Percentiles rank a stretch among this genome's conserved stretches.
phyloP scores from a whole-genome alignment of 1,140 invertebrate genomes.

The Anastatus disparis region DNA sequence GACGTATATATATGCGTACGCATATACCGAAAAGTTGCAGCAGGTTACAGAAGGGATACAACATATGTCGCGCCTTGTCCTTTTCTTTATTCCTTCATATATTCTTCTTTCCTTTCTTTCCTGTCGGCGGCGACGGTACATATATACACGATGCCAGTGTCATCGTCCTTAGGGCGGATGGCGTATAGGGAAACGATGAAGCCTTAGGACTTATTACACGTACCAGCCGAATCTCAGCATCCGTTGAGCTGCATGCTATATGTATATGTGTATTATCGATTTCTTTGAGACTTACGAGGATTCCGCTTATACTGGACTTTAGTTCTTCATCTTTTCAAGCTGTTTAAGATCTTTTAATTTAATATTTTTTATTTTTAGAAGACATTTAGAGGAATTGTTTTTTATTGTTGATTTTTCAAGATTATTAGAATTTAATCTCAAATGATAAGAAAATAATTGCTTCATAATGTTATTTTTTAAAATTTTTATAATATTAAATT shows the following conservation, averaged over 20 bases:
- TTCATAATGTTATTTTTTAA: no score
- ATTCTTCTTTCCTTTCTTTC: background rate
- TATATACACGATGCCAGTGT: background rate
- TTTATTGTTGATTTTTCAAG: no score
- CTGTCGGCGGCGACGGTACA: background rate
- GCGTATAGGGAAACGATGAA: background rate
- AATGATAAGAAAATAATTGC: no score
- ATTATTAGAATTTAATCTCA: no score
- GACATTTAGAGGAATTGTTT: no score
- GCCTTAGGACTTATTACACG: background rate
- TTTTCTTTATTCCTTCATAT: slow-evolving; percentile 1
- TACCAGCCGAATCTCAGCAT: slow-evolving; percentile 31
- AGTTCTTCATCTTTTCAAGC: no score
- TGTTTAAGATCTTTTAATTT: no score
- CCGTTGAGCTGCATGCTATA: background rate
- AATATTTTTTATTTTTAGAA: no score
- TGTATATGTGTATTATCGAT: slow-evolving; percentile 1
- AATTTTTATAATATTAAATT: no score
- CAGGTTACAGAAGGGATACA: slow-evolving; percentile 2
- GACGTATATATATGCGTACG: background rate
- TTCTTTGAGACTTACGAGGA: slow-evolving; percentile 13
- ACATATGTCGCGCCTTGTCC: slow-evolving; percentile 7
- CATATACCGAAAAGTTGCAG: background rate
- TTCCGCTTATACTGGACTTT: slow-evolving; percentile 23
- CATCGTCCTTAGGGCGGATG: background rate